Base-by-base conservation (phyloP, 2,113 vertebrate species). In the Carassius carassius region DNA sequence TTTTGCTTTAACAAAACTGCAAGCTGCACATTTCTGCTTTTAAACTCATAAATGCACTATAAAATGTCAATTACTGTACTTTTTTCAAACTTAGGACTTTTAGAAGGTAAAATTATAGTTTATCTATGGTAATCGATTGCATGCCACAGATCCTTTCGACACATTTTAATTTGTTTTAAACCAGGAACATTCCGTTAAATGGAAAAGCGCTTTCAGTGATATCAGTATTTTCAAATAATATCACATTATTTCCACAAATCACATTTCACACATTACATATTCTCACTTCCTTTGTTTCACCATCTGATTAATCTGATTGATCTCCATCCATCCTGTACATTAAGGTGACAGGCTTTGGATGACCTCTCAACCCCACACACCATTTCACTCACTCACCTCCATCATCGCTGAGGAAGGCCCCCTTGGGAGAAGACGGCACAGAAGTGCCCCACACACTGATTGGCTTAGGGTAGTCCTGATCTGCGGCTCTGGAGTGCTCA, bases 371-470 rank as follows among this genome's bases (percentile, higher is more conserved):
- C 79, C n/a, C 21, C 62, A 9, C 8, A 54, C 84, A 29, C 19
- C 78, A 51, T 49, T 1, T 4, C 11, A 4, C 82, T 60, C 58
- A 91, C 94, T 96, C 93, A 99, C 98, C 96, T 92, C 96, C 96
- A 0, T 99, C 96, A 0, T 95, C 92, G 82, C 96, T 98, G 87
- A 99, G 95, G 91, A 99, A 99, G 84, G 97, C 97, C 14, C 98
- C 98, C 88, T 96, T 97, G 83, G 97, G 98, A 9, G 95, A 92
- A 1, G 91, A 75, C 2, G 98, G 98, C 80, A 99, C 94, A n/a
- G 97, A 97, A 9, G 96, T 95, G 41, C 94, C 96, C 98, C 98
- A 99, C 73, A 99, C 91, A 0, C 94, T 97, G 91, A 99, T 96
- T 44, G 95, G 93, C 91, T 98, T 99, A 0, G 98, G 98, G 93